Conservation (phyloP, 2,888 invertebrate genomes). For the Isoperla grammatica region DNA sequence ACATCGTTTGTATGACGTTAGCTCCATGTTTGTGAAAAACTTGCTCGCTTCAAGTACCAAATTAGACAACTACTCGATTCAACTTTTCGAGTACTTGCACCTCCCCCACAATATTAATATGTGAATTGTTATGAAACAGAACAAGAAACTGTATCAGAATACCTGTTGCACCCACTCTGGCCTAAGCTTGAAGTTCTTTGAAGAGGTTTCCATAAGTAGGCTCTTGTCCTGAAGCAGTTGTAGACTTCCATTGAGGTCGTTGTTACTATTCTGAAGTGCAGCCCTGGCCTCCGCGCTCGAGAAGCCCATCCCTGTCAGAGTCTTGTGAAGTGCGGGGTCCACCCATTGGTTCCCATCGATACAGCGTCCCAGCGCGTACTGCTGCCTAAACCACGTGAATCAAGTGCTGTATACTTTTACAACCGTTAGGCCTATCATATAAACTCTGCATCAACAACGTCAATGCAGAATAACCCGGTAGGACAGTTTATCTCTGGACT, state of each 20-base stretch:
- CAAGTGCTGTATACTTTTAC: too few relatives aligned
- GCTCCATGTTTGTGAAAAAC: too few relatives aligned
- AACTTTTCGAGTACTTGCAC: too few relatives aligned
- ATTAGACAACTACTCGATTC: too few relatives aligned
- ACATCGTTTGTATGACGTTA: too few relatives aligned
- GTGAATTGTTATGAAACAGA: too few relatives aligned
- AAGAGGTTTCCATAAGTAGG: slow-evolving; percentile 46
- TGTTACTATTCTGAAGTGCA: slow-evolving; percentile 62
- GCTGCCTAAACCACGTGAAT: slow-evolving; percentile 44
- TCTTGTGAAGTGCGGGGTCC: slow-evolving; percentile 47
- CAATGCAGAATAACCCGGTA: too few relatives aligned
- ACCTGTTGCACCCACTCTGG: slow-evolving; percentile 26
- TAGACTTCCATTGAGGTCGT: slow-evolving; percentile 62
- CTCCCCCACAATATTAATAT: too few relatives aligned
- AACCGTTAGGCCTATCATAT: too few relatives aligned
- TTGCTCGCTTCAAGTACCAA: too few relatives aligned
- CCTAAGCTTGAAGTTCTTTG: slow-evolving; percentile 27
- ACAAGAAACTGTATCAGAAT: not conserved
- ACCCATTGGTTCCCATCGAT: slow-evolving; percentile 53
- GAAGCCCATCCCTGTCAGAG: slow-evolving; percentile 65
- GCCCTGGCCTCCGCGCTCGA: slow-evolving; percentile 50
- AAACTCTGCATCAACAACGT: too few relatives aligned
- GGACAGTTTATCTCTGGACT: too few relatives aligned
- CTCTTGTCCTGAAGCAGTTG: slow-evolving; percentile 58
- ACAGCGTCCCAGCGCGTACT: slow-evolving; percentile 53